Percentiles rank a stretch among this genome's conserved stretches.
Conservation (phyloP, 2,888 invertebrate species). For the Euzophera pinguis region DNA sequence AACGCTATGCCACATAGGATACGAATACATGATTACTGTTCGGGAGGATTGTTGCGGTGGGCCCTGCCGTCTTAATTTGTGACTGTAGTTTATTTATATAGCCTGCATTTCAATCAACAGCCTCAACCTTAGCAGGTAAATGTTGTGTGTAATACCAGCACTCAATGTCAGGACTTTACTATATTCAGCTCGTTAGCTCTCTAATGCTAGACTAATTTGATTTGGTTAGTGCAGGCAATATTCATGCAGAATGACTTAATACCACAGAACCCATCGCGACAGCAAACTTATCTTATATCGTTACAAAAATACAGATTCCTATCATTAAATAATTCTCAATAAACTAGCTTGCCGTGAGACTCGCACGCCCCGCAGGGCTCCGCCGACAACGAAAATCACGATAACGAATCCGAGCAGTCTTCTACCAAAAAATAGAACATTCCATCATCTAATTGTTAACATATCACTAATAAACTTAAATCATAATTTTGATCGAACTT, state of each 20-base stretch:
- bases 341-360: conserved; percentile 74
- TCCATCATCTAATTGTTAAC: conserved; percentile 47
- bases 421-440: conserved; percentile 39
- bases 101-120: too few species aligned
- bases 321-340: conserved; percentile 69
- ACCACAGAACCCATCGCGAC: conserved; percentile 13
- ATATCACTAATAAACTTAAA: conserved; percentile 51
- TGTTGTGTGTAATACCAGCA: too few species aligned
- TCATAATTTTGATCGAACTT: conserved; percentile 61
- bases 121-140: too few species aligned
- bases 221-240: too few species aligned
- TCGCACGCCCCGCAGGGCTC: conserved; percentile 66
- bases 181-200: too few species aligned
- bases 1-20: conserved; percentile 42
- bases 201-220: too few species aligned
- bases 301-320: conserved; percentile 77
- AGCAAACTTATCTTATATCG: conserved; percentile 57
- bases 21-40: conserved; percentile 48
- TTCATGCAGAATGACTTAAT: too few species aligned
- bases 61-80: neutral
- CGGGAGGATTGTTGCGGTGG: conserved; percentile 38
- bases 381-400: conserved; percentile 21
- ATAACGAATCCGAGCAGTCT: conserved; percentile 71
- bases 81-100: too few species aligned
- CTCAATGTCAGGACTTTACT: too few species aligned